phyloP scores from a whole-genome alignment of 2,797 vertebrate species.

The Syngnathus rostellatus region DNA sequence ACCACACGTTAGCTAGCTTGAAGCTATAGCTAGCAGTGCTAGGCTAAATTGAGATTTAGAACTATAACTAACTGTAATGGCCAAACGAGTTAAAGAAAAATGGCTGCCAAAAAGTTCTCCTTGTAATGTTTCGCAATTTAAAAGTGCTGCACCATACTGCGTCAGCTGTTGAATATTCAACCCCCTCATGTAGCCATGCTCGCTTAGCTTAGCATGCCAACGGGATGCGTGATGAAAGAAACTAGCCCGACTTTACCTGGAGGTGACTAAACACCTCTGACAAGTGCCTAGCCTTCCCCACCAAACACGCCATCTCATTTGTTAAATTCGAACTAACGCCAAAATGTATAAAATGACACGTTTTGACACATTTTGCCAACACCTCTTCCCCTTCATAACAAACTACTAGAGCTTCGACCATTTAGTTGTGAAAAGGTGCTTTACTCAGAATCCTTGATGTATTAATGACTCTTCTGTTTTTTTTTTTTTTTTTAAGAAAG shows the following conservation, averaged over 20 bases:
- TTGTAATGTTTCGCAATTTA: not conserved
- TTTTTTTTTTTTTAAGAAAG: not conserved
- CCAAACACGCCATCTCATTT: slow-evolving; percentile 3
- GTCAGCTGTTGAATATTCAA: not conserved
- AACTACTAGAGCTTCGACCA: not conserved
- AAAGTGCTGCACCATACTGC: not conserved
- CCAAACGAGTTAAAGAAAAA: no score
- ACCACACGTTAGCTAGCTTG: no score
- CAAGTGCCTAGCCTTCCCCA: not conserved
- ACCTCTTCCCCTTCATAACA: not conserved
- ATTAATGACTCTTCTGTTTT: not conserved
- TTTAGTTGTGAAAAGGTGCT: not conserved
- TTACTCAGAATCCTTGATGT: not conserved
- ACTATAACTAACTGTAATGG: no score
- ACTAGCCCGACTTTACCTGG: not conserved
- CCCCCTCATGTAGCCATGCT: not conserved
- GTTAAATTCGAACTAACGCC: not conserved
- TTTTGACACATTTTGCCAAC: not conserved
- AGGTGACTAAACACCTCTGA: slow-evolving; percentile 3
- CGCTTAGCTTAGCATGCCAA: not conserved
- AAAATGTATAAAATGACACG: slow-evolving; percentile 2
- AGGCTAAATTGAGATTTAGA: no score
- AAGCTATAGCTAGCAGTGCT: no score
- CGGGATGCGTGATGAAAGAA: not conserved
- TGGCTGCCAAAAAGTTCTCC: no score